phyloP scores from a whole-genome alignment of 2,797 vertebrate genomes.

The Microctenopoma lineatum region DNA sequence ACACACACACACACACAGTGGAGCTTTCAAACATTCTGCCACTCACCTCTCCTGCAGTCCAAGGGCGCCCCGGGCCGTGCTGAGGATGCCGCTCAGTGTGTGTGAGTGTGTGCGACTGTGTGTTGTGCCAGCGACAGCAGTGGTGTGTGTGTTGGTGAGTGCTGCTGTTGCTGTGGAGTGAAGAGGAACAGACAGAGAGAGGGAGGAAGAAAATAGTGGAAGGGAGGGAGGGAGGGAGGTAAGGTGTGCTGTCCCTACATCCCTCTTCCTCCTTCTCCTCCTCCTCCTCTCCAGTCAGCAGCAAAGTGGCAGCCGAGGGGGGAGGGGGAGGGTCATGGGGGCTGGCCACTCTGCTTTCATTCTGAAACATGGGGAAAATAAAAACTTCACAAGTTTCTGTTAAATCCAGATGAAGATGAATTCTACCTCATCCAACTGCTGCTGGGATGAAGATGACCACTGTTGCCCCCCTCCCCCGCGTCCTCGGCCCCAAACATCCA shows the following conservation, averaged over 20 bases:
- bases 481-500: too few relatives aligned
- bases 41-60: conserved; percentile 82
- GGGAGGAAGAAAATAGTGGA: conserved; percentile 57
- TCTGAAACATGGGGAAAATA: background rate
- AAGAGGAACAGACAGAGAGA: conserved; percentile 64
- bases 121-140: conserved; percentile 59
- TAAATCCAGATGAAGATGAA: too few relatives aligned
- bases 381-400: too few relatives aligned
- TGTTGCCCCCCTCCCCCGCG: too few relatives aligned
- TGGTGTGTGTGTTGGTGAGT: conserved; percentile 72
- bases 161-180: conserved; percentile 71
- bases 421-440: too few relatives aligned
- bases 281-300: conserved; percentile 57
- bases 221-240: conserved; percentile 76
- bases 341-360: conserved; percentile 47
- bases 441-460: too few relatives aligned
- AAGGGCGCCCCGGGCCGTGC: conserved; percentile 65
- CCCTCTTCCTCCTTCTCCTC: conserved; percentile 72
- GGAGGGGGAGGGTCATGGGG: conserved; percentile 74
- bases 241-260: conserved; percentile 85
- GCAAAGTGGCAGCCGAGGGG: conserved; percentile 71
- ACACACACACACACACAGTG: conserved; percentile 31
- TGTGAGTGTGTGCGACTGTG: conserved; percentile 35
- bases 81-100: conserved; percentile 73
- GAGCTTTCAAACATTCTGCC: conserved; percentile 63